Percentiles rank a stretch among this genome's conserved stretches.
Evolutionary conservation across 2,113 vertebrate genomes (phyloP).

Genomic region (Rhizomys pruinosus): DNA sequence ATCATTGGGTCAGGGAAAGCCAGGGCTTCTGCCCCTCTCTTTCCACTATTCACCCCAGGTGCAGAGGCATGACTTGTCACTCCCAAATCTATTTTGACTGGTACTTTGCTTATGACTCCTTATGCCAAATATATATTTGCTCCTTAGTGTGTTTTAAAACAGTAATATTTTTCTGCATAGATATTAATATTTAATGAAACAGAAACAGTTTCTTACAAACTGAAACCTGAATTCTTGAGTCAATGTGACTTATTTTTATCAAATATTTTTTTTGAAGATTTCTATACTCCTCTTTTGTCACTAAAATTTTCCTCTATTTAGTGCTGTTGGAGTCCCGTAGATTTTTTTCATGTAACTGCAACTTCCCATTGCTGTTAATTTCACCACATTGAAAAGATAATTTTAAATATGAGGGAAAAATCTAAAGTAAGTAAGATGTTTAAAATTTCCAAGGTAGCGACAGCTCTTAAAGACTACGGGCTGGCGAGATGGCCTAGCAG

Average conservation of each 20-base stretch:
- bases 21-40: rapidly evolving
- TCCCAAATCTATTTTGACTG: background rate
- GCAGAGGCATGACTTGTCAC: background rate
- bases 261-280: conserved; percentile 11
- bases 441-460: background rate
- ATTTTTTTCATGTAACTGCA: background rate
- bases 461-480: background rate
- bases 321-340: background rate
- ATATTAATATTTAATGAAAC: background rate
- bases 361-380: background rate
- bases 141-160: background rate
- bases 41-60: rapidly evolving
- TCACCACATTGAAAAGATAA: background rate
- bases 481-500: too few species aligned
- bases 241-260: background rate
- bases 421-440: background rate
- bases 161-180: background rate
- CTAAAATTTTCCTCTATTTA: background rate
- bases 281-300: background rate
- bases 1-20: rapidly evolving
- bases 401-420: background rate
- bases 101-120: background rate
- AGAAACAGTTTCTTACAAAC: background rate
- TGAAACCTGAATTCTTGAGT: background rate
- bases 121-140: background rate